Base-by-base conservation (phyloP, 1,140 invertebrate species). In the Zeugodacus cucurbitae region DNA sequence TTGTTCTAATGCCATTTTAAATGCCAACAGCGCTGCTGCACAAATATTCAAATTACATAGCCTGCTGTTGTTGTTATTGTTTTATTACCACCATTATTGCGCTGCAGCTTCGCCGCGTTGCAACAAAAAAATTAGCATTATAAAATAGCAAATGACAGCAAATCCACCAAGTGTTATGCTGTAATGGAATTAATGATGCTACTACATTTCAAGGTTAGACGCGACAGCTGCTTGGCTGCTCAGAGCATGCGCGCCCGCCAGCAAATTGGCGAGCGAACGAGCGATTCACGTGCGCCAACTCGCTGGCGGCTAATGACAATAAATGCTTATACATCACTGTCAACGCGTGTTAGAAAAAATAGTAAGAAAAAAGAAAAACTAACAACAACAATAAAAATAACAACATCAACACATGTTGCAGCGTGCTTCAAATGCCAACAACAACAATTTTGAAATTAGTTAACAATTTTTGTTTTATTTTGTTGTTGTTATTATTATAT, bases 151-250 rank as follows among this genome's bases (percentile, higher is more conserved):
- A 82, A 82, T 82, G 74, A 82, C 74, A 82, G 74, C 74, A 37
- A 82, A 82, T 82, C 74, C 22, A 48, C 74, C 74, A 82, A 54
- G 74, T 82, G 74, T 82, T 82, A 82, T 48, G 41, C 37, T 82
- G 41, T 82, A 82, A 82, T 82, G 44, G 1, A 82, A 82, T 82
- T 82, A 82, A 82, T 82, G 74, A 82, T 82, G 74, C 74, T 82
- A 48, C 74, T 82, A 82, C 74, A 82, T 82, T 82, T 82, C 74
- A 82, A 54, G 74, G 74, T 82, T 82, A 82, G 26, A 22, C 5
- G 44, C 74, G 37, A 34, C 41, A 82, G n/a, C 41, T n/a, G n/a
- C 74, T 26, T n/a, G 20, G 70, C 34, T 26, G 74, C 58, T 22
- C 6, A 82, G 14, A 5, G 41, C 37, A 4, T n/a, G 74, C 44